These are phyloP conservation scores for Siphamia tubifer DNA, from an alignment of 2,113 vertebrate species.

Conservation along the genomic window DNA sequence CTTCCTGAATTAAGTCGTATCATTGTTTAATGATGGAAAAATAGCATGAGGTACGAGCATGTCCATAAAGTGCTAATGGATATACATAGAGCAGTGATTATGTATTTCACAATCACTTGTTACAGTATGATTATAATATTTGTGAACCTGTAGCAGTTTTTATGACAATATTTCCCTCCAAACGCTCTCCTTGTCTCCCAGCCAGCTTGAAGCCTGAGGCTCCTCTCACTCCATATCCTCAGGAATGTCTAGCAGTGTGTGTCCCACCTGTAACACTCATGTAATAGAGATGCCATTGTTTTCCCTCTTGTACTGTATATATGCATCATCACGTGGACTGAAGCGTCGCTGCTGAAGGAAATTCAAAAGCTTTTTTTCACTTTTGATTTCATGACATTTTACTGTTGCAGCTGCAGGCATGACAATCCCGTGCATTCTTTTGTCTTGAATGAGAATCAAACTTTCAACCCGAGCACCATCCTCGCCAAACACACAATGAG, in stretches of 20 bases:
- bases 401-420: too few species aligned
- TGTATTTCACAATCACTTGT: too few species aligned
- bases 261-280: slow-evolving; percentile 27
- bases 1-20: background rate
- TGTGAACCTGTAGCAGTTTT: too few species aligned
- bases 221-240: slow-evolving; percentile 36
- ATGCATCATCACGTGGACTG: slow-evolving; percentile 2
- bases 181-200: background rate
- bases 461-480: too few species aligned
- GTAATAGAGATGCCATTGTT: slow-evolving; percentile 33
- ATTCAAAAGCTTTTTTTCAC: slow-evolving; percentile 11
- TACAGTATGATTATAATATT: too few species aligned
- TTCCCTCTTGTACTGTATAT: slow-evolving; percentile 11
- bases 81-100: too few species aligned
- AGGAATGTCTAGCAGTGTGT: slow-evolving; percentile 46
- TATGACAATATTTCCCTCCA: background rate
- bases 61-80: background rate
- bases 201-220: slow-evolving; percentile 19
- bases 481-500: too few species aligned
- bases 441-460: too few species aligned
- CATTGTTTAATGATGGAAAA: background rate
- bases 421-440: too few species aligned
- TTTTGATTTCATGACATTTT: background rate
- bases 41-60: background rate
- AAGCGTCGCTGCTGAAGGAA: background rate